These are phyloP conservation scores for Chionodraco myersi DNA, from an alignment of 2,113 vertebrate genomes.

Conservation along the genomic window DNA sequence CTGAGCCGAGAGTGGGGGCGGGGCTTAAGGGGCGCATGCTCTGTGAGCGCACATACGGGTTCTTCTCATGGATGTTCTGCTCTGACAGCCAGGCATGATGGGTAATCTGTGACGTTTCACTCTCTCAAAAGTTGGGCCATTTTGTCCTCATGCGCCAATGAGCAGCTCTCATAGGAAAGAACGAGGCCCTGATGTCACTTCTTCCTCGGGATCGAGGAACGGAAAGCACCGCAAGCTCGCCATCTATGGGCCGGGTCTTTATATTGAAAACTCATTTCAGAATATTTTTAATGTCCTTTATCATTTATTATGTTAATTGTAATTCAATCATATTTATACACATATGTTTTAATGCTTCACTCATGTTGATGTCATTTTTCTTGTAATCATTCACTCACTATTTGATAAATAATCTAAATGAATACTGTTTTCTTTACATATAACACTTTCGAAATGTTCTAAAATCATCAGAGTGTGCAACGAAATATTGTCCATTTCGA, in stretches of 20 bases:
- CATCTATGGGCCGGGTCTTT: constrained; percentile 33
- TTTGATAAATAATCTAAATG: not conserved
- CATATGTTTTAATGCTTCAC: not conserved
- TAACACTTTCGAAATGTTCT: too few species aligned
- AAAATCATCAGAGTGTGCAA: too few species aligned
- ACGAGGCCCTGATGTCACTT: constrained; percentile 31
- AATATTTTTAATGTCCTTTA: too few species aligned
- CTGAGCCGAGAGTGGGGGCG: too few species aligned
- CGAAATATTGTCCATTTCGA: not conserved
- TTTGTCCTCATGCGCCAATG: too few species aligned
- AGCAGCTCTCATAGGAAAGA: too few species aligned
- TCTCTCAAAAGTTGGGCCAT: too few species aligned
- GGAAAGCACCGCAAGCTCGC: not conserved
- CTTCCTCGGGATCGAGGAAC: not conserved
- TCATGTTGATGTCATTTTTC: not conserved
- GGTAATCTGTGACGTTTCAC: too few species aligned
- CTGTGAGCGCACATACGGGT: too few species aligned
- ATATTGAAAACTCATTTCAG: not conserved
- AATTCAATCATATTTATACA: not conserved
- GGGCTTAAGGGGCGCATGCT: too few species aligned
- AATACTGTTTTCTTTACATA: not conserved
- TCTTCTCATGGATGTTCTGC: too few species aligned
- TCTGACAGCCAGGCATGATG: too few species aligned
- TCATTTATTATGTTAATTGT: not conserved
- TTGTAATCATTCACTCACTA: not conserved